phyloP scores from a whole-genome alignment of 1,140 invertebrate genomes.

The Meloidogyne hapla region DNA sequence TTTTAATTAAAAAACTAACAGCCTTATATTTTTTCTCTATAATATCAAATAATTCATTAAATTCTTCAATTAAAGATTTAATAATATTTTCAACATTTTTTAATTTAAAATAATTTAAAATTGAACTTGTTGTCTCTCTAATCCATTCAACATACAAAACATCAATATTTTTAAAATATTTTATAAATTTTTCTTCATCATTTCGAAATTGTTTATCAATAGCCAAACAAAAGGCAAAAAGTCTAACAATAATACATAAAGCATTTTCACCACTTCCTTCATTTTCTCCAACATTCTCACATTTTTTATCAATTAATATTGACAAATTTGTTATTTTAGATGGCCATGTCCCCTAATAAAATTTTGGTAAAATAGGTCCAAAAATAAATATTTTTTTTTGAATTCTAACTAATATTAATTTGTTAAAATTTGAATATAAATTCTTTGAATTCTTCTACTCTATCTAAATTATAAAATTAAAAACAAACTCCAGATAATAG shows the following conservation, averaged over 20 bases:
- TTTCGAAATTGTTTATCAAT: neutral
- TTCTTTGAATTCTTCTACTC: no score
- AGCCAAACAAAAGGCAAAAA: neutral
- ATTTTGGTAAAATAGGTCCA: no score
- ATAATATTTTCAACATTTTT: neutral
- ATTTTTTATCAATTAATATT: neutral
- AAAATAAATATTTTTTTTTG: no score
- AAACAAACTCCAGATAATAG: neutral
- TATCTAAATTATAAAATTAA: neutral
- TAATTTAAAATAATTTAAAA: neutral
- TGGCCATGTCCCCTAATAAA: neutral
- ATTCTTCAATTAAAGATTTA: neutral
- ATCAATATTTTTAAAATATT: slow-evolving; percentile 2
- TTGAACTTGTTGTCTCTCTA: neutral
- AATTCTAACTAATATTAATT: no score
- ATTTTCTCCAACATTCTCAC: neutral
- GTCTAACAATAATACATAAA: slow-evolving; percentile 6
- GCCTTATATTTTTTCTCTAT: neutral
- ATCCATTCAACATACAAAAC: slow-evolving; percentile 6
- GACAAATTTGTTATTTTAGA: neutral
- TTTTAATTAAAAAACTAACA: no score
- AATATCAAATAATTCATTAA: neutral
- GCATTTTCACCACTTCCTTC: neutral
- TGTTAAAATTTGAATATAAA: no score
- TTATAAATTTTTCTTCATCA: neutral